Base-by-base conservation (phyloP, 2,888 invertebrate species). In the Stegophylla sp. region DNA sequence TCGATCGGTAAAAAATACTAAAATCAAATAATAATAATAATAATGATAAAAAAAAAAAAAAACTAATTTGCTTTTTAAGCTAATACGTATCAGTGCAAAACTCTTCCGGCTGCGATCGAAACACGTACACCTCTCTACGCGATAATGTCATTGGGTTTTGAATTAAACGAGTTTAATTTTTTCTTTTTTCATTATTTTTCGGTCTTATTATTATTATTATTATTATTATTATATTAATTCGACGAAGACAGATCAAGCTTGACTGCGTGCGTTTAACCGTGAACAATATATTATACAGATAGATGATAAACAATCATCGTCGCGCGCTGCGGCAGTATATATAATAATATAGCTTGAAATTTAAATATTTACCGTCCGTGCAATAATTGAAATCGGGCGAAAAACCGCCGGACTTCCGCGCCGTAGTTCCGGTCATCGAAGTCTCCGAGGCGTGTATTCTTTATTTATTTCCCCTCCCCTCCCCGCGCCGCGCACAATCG, bases 381-480 rank as follows among this genome's bases (percentile, higher is more conserved):
- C n/a, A n/a, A n/a, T n/a, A n/a, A 66, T 66, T 53, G 41, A 64
- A 63, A 63, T 51, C 12, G 3, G 64, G n/a, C 51, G 20, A 66
- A 66, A 66, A 74, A 12, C 45, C n/a, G 51, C 56, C 17, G 5
- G 72, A 63, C 23, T 7, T 43, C 12, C 23, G 0, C 15, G 13
- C 12, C 23, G 0, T 13, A n/a, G 64, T 76, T 76, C 64, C 64
- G 75, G 75, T 53, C 64, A 64, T 76, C 26, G 41, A 66, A 76
- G 43, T 76, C 66, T 76, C 75, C 26, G 26, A 41, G 17, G 53
- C 10, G 20, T 53, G n/a, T n/a, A 20, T n/a, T n/a, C n/a, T n/a
- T 20, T 20, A 20, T 51, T 53, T 53, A 1, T 10, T 0, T 20
- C 7, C 7, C 10, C n/a, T n/a, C n/a, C n/a, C n/a, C n/a, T n/a